These are phyloP conservation scores for Tetrapedia diversipes DNA, from an alignment of 2,888 invertebrate genomes.

Conservation along the genomic window DNA sequence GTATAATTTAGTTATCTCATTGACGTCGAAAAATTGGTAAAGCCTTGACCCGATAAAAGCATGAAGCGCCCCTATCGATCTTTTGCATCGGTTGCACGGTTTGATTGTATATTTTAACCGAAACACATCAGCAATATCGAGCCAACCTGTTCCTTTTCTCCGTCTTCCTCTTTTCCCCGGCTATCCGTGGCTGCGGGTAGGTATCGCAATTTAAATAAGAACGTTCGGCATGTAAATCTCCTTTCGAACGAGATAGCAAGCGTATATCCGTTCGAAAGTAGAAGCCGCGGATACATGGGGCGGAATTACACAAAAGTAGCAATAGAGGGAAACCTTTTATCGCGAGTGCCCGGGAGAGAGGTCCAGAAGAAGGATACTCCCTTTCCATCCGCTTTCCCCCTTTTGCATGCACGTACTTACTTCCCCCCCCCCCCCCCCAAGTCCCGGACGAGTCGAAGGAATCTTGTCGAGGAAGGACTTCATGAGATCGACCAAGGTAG, in stretches of 20 bases:
- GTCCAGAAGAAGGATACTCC: slow-evolving; percentile 58
- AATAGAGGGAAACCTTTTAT: slow-evolving; percentile 60
- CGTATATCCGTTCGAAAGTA: slow-evolving; percentile 34
- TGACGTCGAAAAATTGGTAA: slow-evolving; percentile 12
- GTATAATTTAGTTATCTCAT: not conserved
- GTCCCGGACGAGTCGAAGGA: slow-evolving; percentile 45
- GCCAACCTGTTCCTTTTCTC: no score
- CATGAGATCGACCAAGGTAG: slow-evolving; percentile 67
- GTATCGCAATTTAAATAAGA: slow-evolving; percentile 58
- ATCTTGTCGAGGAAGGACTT: slow-evolving; percentile 64
- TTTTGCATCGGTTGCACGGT: slow-evolving; percentile 14
- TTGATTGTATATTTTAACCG: slow-evolving; percentile 27
- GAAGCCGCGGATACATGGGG: slow-evolving; percentile 50
- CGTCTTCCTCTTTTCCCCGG: not conserved
- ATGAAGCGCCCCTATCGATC: slow-evolving; percentile 17
- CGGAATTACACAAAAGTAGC: slow-evolving; percentile 59
- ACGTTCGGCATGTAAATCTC: slow-evolving; percentile 56
- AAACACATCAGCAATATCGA: no score
- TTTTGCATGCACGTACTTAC: slow-evolving; percentile 59
- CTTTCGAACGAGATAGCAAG: slow-evolving; percentile 47
- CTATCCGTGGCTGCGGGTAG: no score
- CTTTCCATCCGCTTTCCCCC: slow-evolving; percentile 62
- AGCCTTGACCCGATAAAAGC: not conserved
- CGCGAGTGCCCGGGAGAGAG: slow-evolving; percentile 55
- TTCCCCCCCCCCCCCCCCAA: no score